These are phyloP conservation scores for Zaprionus taronus DNA, from an alignment of 1,140 invertebrate genomes.

Conservation along the genomic window DNA sequence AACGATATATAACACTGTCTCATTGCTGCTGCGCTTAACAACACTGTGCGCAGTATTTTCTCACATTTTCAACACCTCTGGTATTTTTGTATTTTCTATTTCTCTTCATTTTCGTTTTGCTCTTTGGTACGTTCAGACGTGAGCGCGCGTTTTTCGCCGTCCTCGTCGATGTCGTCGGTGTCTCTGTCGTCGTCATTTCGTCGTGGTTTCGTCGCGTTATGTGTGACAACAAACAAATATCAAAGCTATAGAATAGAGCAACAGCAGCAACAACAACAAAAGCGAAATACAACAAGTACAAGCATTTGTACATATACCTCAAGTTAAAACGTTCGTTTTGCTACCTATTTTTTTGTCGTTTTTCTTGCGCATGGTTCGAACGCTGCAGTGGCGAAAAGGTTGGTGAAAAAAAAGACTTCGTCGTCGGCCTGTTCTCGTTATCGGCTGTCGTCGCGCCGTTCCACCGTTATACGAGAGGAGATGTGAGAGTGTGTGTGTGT, in stretches of 20 bases:
- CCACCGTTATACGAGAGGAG: slow-evolving; percentile 40
- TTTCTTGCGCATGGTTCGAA: slow-evolving; percentile 45
- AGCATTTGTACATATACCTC: slow-evolving; percentile 17
- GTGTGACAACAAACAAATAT: slow-evolving; percentile 39
- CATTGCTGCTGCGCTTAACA: slow-evolving; percentile 15
- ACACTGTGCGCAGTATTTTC: slow-evolving; percentile 41
- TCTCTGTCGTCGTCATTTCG: slow-evolving; percentile 31
- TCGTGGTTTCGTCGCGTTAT: slow-evolving; percentile 36
- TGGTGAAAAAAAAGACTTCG: slow-evolving; percentile 46
- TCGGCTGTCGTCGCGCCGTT: slow-evolving; percentile 49
- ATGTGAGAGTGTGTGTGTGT: slow-evolving; percentile 32
- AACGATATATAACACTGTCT: slow-evolving; percentile 28
- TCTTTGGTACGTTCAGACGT: slow-evolving; percentile 52
- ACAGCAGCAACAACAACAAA: slow-evolving; percentile 14
- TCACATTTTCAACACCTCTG: slow-evolving; percentile 29
- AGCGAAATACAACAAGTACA: slow-evolving; percentile 22
- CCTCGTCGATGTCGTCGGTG: slow-evolving; percentile 16
- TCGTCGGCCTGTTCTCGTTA: slow-evolving; percentile 51
- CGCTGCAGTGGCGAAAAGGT: slow-evolving; percentile 48
- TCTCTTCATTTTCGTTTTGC: slow-evolving; percentile 57
- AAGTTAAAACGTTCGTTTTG: slow-evolving; percentile 19
- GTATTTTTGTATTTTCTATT: slow-evolving; percentile 54
- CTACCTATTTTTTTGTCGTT: slow-evolving; percentile 38
- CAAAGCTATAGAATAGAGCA: slow-evolving; percentile 12
- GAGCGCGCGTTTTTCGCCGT: slow-evolving; percentile 44